These are phyloP conservation scores for Volucella zonaria DNA, from an alignment of 2,888 invertebrate species.

Conservation along the genomic window DNA sequence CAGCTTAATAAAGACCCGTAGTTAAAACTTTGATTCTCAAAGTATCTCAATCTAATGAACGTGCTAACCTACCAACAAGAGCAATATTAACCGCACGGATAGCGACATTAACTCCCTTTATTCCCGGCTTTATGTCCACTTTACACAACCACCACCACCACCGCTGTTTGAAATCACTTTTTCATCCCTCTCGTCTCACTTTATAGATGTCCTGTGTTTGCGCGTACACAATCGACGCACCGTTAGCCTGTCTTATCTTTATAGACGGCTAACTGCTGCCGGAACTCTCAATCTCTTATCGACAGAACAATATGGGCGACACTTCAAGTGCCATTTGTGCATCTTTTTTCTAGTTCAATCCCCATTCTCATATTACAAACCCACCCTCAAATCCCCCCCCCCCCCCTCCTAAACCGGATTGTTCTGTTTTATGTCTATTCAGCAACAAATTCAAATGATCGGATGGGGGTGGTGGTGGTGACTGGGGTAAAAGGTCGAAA, in stretches of 20 bases:
- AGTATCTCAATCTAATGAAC: conserved; percentile 22
- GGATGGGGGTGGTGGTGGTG: conserved; percentile 7
- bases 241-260: conserved; percentile 59
- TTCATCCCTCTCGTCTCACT: conserved; percentile 24
- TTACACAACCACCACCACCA: conserved; percentile 44
- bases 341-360: conserved; percentile 9
- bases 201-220: conserved; percentile 4
- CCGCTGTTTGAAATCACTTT: conserved; percentile 19
- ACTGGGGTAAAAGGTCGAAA: too few species aligned
- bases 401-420: neutral
- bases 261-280: conserved; percentile 58
- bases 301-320: conserved; percentile 66
- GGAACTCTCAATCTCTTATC: conserved; percentile 62
- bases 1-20: conserved; percentile 21
- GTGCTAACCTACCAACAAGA: conserved; percentile 25
- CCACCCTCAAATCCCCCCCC: too few species aligned
- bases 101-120: conserved; percentile 57
- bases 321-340: conserved; percentile 58
- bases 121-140: conserved; percentile 66
- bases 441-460: neutral
- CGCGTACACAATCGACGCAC: conserved; percentile 33
- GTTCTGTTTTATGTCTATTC: conserved; percentile 8
- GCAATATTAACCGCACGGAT: conserved; percentile 53
- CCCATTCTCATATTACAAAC: neutral
- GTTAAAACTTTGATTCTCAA: conserved; percentile 57